Evolutionary conservation across 2,888 invertebrate genomes (phyloP).

Genomic region (Cotesia congregata): DNA sequence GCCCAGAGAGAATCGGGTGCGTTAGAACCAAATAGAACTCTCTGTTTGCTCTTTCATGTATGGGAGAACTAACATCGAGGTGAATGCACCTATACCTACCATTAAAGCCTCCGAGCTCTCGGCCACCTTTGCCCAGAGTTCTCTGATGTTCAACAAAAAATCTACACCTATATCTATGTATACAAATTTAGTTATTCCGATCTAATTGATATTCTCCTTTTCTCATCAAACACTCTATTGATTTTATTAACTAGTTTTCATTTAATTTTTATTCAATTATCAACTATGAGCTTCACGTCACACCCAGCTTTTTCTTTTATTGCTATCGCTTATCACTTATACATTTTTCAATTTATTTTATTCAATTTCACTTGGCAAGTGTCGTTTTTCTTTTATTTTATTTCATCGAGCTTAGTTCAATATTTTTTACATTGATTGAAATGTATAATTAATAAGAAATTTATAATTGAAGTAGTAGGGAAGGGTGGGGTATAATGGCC

Average conservation of each 20-base stretch:
- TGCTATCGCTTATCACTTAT: neutral
- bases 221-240: neutral
- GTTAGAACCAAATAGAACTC: conserved; percentile 21
- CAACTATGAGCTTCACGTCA: neutral
- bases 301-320: conserved; percentile 31
- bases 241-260: neutral
- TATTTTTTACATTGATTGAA: too few relatives aligned
- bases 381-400: too few relatives aligned
- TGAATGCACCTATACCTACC: conserved; percentile 15
- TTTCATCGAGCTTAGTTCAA: too few relatives aligned
- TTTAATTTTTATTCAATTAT: neutral
- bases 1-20: conserved; percentile 28
- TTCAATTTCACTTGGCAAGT: conserved; percentile 40
- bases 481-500: too few relatives aligned
- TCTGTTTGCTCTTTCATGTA: conserved; percentile 5
- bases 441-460: too few relatives aligned
- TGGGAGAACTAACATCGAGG: conserved; percentile 24
- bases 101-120: conserved; percentile 20
- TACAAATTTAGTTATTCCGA: neutral
- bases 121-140: neutral
- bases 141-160: neutral
- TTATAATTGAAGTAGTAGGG: too few relatives aligned
- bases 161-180: neutral
- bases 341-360: conserved; percentile 38
- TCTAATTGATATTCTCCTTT: neutral